phyloP scores from a whole-genome alignment of 2,797 vertebrate genomes.

The Muscicapa striata region DNA sequence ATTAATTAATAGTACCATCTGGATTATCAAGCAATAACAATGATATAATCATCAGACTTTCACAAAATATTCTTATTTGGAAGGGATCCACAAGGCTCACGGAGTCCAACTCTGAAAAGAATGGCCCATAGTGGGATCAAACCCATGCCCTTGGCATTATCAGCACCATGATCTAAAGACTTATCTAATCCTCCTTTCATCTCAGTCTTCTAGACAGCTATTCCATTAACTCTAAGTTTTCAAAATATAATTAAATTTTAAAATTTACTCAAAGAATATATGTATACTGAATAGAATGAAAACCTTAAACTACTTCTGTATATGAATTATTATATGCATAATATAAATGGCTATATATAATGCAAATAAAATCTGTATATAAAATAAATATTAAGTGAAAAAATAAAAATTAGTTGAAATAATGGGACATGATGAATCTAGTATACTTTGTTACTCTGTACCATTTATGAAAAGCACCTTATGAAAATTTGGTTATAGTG shows the following conservation, averaged over 20 bases:
- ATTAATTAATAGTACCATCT: conserved; percentile 39
- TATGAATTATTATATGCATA: not conserved
- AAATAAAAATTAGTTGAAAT: not conserved
- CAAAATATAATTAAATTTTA: not conserved
- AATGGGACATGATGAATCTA: not conserved
- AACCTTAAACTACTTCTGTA: not conserved
- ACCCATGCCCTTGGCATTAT: not conserved
- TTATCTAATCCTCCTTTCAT: not conserved
- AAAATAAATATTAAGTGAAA: not conserved
- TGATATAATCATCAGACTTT: not conserved
- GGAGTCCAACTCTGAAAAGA: accelerated
- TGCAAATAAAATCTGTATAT: not conserved
- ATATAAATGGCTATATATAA: not conserved
- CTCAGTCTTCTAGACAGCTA: not conserved
- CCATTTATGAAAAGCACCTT: not conserved
- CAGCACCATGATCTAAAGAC: not conserved
- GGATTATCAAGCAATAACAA: not conserved
- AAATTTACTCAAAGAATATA: not conserved
- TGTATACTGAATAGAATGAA: not conserved
- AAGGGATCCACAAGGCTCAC: not conserved
- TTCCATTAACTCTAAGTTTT: not conserved
- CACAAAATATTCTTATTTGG: not conserved
- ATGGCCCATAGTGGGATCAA: not conserved
- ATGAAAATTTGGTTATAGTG: not conserved
- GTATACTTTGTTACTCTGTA: not conserved